Evolutionary conservation across 2,113 vertebrate species (phyloP).

Genomic region (Myiagra hebetior): DNA sequence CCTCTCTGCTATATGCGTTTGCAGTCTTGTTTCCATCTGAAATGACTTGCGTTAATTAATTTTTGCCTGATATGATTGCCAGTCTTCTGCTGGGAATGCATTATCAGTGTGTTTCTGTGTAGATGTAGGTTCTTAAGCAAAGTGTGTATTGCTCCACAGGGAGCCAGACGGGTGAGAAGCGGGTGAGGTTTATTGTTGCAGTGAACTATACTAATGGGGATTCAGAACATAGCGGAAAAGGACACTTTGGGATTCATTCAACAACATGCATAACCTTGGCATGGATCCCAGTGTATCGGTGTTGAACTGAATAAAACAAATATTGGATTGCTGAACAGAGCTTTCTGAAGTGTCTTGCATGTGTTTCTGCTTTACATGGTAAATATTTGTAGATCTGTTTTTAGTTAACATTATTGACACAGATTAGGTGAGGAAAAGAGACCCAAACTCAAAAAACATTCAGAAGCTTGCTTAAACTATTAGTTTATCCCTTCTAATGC

Average conservation of each 20-base stretch:
- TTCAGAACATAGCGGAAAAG: conserved; percentile 31
- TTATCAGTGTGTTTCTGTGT: not conserved
- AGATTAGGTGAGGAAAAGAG: conserved; percentile 56
- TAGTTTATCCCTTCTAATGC: conserved; percentile 60
- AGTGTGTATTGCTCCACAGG: not conserved
- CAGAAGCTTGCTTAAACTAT: conserved; percentile 64
- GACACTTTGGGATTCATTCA: conserved; percentile 47
- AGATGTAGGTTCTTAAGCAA: not conserved
- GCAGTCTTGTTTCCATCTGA: not conserved
- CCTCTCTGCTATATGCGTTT: not conserved
- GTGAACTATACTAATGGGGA: conserved; percentile 2
- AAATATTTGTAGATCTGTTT: conserved; percentile 56
- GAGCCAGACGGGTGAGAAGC: not conserved
- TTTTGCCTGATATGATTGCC: not conserved
- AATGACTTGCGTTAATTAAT: not conserved
- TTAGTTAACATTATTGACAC: conserved; percentile 51
- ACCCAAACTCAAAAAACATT: conserved; percentile 39
- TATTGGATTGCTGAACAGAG: conserved; percentile 30
- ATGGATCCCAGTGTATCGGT: not conserved
- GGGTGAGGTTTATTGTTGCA: conserved; percentile 37
- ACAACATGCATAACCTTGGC: conserved; percentile 33
- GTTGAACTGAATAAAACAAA: conserved; percentile 61
- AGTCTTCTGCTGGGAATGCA: not conserved
- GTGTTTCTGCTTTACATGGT: conserved; percentile 54
- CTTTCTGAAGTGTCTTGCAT: conserved; percentile 42